Evolutionary conservation across 2,888 invertebrate species (phyloP), one percentile per base, ranked within the genome.

Genomic region (Troides oblongomaculatus): DNA sequence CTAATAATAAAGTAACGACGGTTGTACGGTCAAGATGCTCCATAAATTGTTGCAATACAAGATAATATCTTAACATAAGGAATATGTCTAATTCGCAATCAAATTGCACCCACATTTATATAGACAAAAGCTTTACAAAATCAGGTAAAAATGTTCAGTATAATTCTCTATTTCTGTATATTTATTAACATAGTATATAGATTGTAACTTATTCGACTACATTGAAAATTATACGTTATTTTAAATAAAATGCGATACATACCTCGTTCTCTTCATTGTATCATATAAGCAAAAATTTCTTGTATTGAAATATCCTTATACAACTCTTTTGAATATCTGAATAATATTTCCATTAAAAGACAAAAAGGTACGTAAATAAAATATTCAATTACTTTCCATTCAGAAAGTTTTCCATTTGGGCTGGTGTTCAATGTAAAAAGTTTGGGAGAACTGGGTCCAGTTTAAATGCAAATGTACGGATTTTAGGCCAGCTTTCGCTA

Each of bases 391-490:
- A 78, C 73, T 71, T 71, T 75, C 75, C 74, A 8, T 74, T 71
- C 69, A 69, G 75, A 79, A 84, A 86, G 77, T 82, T 83, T 74
- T 71, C 75, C 74, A 77, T 7, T 63, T 79, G 77, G 77, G 75
- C 78, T 81, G 79, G 79, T 79, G 82, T 79, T 79, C 83, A 82
- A 87, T 86, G 83, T 84, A 82, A 84, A 88, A 89, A 88, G 81
- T 89, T 58, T 88, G 74, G 66, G 74, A 74, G 75, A 81, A 82
- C 82, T 78, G 74, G 75, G 81, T 85, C 78, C 79, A 77, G 81
- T 84, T 81, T 79, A 84, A 85, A 89, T 87, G 85, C 81, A 85
- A 89, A 89, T 87, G 73, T 75, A 70, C 73, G 71, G 76, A 77
- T 79, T 81, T 78, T 76, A 73, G 71, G 73, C 71, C 73, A 75